Base-by-base conservation (phyloP, 2,797 vertebrate genomes). In the Tiaroga cobitis region DNA sequence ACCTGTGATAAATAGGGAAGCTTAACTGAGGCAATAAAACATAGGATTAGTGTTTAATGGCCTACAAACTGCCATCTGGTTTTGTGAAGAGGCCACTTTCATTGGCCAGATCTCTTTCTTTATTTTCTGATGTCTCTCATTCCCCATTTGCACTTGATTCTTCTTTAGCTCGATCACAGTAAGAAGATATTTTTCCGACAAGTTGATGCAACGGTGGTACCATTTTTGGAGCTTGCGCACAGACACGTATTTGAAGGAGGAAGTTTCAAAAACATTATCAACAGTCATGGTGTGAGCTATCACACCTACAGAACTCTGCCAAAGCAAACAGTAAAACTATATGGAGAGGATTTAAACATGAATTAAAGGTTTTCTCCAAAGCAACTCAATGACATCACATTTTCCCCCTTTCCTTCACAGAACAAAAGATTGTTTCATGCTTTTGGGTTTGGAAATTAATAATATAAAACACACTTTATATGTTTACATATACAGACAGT, bases 1-100 rank as follows among this genome's bases (percentile, higher is more conserved):
- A 93, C 83, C 93, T 94, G 93, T 94, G 92, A 95, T 95, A 95
- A 95, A 95, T 94, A 93, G 94, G 94, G 90, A 94, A 91, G 89
- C 93, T 94, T 94, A 93, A 95, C 90, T 93, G 92, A 89, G 93
- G 92, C 92, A 93, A 91, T 95, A 93, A 95, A 95, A 95, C 94
- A 95, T 87, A 91, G 92, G 91, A 94, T 95, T 94, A 91, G 86
- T 91, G 94, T 88, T 95, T 95, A 93, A 94, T 95, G 91, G 91
- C 91, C 92, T 93, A 94, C 93, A 95, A 93, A 93, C 92, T 93
- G 91, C 91, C 93, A 78, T 85, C 83, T 91, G 91, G 90, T 92
- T 94, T 87, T 41, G 74, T 77, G 74, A 82, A 83, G 93, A 93
- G 93, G 91, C 87, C 90, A 93, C 91, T 91, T 92, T 91, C 81